Conservation (phyloP, 2,888 invertebrate genomes). For the Lacanobia wlatinum region DNA sequence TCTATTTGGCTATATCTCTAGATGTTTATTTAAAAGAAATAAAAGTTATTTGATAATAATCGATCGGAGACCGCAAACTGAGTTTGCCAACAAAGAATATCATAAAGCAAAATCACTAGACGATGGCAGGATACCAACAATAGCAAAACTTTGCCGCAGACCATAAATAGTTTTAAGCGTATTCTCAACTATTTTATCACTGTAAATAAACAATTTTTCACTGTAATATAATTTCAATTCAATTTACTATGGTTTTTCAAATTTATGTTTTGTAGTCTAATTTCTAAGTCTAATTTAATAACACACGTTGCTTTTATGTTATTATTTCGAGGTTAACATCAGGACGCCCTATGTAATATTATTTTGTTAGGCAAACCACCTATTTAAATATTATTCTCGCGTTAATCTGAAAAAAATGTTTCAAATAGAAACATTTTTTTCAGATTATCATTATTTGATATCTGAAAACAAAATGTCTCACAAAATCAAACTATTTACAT, state of each 20-base stretch:
- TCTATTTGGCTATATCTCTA: background rate
- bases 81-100: slow-evolving; percentile 32
- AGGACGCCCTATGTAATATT: background rate
- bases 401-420: too few relatives aligned
- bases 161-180: slow-evolving; percentile 20
- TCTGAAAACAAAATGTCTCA: background rate
- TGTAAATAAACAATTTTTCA: background rate
- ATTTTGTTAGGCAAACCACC: background rate
- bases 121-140: slow-evolving; percentile 49
- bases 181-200: slow-evolving; percentile 3
- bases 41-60: slow-evolving; percentile 8
- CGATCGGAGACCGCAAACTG: slow-evolving; percentile 11
- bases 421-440: too few relatives aligned
- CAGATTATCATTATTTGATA: background rate
- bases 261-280: background rate
- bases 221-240: background rate
- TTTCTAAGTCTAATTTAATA: background rate
- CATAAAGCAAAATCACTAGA: slow-evolving; percentile 32
- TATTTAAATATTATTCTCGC: background rate
- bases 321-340: background rate
- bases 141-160: slow-evolving; percentile 21
- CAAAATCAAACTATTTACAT: background rate
- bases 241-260: background rate
- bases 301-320: background rate
- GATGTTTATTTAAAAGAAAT: background rate